Base-by-base conservation (phyloP, 2,888 invertebrate species). In the Zhuqinia jingwanae region DNA sequence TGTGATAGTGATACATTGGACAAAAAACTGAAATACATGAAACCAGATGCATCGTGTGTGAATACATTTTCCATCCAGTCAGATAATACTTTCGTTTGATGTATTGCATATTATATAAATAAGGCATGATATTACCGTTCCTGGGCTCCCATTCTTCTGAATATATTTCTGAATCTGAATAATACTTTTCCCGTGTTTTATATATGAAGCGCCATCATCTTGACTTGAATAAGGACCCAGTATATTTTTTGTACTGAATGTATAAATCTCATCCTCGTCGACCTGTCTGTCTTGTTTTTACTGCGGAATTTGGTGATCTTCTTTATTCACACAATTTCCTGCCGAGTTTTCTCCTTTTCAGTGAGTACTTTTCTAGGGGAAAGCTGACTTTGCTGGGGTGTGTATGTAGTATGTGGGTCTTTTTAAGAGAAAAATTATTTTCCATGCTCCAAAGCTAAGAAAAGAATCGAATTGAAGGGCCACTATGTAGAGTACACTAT, bases 251-350 rank as follows among this genome's bases (percentile, higher is more conserved):
- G 27, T 80, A 53, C 22, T 13, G 25, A 65, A 30, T 27, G 82
- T 30, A 76, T 82, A 82, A 82, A 82, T 82, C 82, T 82, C 82
- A 20, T 70, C 70, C 27, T 70, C 22, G 68, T 30, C 75, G 50
- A 82, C 56, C 82, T 76, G 75, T 73, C 81, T 45, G 58, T 22
- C 73, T 73, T 73, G 58, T 36, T 63, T 82, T 82, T 82, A 65
- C 70, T 70, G 68, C 70, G 42, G 70, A 53, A 70, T 70, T 63
- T 58, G 70, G 58, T 50, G 50, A 58, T 82, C 47, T 50, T 50
- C 50, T 70, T 25, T 70, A 47, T 70, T 70, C 47, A 47, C 45
- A 68, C 47, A 25, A 70, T 13, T 63, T 25, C 25, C 70, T 25
- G 50, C 20, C 20, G 25, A 79, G 65, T 22, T 58, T 70, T 53